phyloP scores from a whole-genome alignment of 2,797 vertebrate species.

The Lycodopsis pacificus region DNA sequence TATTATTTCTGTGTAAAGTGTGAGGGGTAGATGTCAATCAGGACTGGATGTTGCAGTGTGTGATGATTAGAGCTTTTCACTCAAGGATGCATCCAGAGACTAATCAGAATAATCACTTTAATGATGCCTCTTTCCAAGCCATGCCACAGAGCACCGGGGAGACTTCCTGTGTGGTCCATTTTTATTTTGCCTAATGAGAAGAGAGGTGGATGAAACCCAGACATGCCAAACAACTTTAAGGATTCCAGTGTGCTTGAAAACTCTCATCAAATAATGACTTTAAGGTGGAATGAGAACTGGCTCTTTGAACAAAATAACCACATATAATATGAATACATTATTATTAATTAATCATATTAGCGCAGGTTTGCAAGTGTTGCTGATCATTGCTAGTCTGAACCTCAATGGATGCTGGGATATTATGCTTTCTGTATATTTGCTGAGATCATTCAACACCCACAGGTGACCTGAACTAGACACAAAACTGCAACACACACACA shows the following conservation, averaged over 20 bases:
- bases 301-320: slow-evolving; percentile 2
- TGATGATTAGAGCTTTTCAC: slow-evolving; percentile 64
- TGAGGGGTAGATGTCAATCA: slow-evolving; percentile 60
- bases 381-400: not conserved
- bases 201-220: slow-evolving; percentile 41
- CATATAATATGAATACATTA: not conserved
- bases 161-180: slow-evolving; percentile 48
- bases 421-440: not conserved
- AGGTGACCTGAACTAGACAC: no score
- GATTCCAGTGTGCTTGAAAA: not conserved
- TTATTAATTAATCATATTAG: not conserved
- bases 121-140: slow-evolving; percentile 60
- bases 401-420: not conserved
- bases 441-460: not conserved
- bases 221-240: slow-evolving; percentile 15
- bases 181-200: slow-evolving; percentile 48
- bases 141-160: slow-evolving; percentile 32
- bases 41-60: slow-evolving; percentile 36
- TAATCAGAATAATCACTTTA: slow-evolving; percentile 73
- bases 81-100: slow-evolving; percentile 58
- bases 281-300: not conserved
- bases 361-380: not conserved
- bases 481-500: no score
- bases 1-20: slow-evolving; percentile 38
- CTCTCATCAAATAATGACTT: not conserved